Evolutionary conservation across 1,140 invertebrate genomes (phyloP), one percentile per base, ranked within the genome.

Genomic region (Trachymyrmex septentrionalis): DNA sequence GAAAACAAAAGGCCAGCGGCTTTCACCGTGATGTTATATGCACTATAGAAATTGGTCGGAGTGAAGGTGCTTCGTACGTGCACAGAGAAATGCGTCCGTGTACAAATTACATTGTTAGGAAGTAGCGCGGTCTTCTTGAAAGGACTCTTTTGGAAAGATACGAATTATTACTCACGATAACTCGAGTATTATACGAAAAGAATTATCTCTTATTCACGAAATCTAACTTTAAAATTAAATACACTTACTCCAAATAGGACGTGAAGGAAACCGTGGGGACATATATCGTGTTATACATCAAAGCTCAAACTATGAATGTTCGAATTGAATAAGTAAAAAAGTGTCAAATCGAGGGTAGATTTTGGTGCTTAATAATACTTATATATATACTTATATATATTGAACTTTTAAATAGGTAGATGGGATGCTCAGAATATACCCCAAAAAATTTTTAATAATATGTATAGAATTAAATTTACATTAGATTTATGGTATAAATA

Each of bases 1-100:
- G 75, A 86, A 86, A 86, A 86, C 85, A 80, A 86, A 86, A 81
- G 75, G 53, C 75, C 38, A 81, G 64, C 57, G 30, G 78, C 78
- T 81, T 77, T 55, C 77, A 80, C 44, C 48, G 80, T 21, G 57
- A 53, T 84, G 63, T 75, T 84, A 84, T 73, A 73, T 44, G 55
- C 80, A 73, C 80, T 84, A 84, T 84, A 84, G 80, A 84, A 84
- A 84, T 73, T 84, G 69, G 80, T 59, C 55, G n/a, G 30, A 30
- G 38, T 84, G 67, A 84, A 61, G 80, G 69, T 61, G 69, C 59
- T 71, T 44, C 69, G 44, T 48, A 48, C 24, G 38, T 53, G 34
- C 55, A 59, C 24, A 59, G 34, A 38, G 21, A 14, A 34, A 63
- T 30, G 69, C 80, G 27, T 75, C 2, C 19, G 80, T 61, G 80